These are phyloP conservation scores for Toxotes chatareus DNA, from an alignment of 2,113 vertebrate genomes.

Conservation along the genomic window DNA sequence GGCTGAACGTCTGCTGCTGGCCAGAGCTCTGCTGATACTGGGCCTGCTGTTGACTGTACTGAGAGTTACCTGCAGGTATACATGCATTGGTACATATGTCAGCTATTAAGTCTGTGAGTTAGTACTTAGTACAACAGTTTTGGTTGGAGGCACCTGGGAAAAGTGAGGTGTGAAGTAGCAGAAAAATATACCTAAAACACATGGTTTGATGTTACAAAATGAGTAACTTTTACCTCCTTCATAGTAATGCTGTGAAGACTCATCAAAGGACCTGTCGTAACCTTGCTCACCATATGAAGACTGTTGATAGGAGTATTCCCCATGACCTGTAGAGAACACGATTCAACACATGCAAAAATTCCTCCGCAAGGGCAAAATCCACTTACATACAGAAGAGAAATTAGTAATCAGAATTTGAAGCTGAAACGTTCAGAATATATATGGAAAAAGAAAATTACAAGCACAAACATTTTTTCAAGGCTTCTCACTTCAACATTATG, in stretches of 20 bases:
- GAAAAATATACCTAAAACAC: background rate
- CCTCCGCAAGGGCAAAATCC: conserved; percentile 15
- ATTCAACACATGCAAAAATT: conserved; percentile 54
- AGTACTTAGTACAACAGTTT: background rate
- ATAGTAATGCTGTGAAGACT: conserved; percentile 95
- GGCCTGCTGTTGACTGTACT: conserved; percentile 94
- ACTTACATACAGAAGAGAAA: conserved; percentile 10
- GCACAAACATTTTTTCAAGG: conserved; percentile 38
- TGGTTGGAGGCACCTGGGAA: background rate
- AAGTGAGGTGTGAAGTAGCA: background rate
- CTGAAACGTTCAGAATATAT: conserved; percentile 7
- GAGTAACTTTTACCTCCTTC: conserved; percentile 88
- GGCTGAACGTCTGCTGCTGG: conserved; percentile 91
- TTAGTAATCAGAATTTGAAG: conserved; percentile 6
- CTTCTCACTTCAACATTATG: conserved; percentile 13
- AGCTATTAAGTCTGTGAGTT: background rate
- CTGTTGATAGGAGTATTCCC: conserved; percentile 94
- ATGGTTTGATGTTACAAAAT: background rate
- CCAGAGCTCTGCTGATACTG: conserved; percentile 93
- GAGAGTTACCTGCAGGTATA: conserved; percentile 87
- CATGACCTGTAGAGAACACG: conserved; percentile 84
- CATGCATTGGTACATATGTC: conserved; percentile 8
- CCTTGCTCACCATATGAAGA: conserved; percentile 93
- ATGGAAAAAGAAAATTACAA: conserved; percentile 21
- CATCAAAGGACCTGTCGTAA: conserved; percentile 93